phyloP scores from a whole-genome alignment of 2,888 invertebrate genomes.

The Ophioninae sp. region DNA sequence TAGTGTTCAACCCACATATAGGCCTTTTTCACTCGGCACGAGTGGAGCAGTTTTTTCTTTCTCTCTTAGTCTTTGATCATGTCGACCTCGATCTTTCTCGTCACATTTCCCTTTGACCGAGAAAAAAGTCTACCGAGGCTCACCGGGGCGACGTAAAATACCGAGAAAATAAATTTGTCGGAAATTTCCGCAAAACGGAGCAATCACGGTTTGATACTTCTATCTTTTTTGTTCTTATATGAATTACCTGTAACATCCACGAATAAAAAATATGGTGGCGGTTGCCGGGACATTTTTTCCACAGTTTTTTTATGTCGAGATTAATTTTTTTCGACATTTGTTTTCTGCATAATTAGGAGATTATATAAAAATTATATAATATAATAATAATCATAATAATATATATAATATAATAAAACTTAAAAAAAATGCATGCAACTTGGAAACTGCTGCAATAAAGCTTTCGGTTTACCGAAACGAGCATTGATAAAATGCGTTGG shows the following conservation, averaged over 20 bases:
- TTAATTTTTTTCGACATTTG: background rate
- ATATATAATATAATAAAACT: too few species aligned
- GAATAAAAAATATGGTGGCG: background rate
- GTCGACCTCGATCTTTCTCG: conserved; percentile 53
- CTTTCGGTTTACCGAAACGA: background rate
- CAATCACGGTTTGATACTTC: background rate
- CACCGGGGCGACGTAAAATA: background rate
- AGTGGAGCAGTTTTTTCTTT: conserved; percentile 41
- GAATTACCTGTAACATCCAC: background rate
- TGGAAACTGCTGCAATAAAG: background rate
- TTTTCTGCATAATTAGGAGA: too few species aligned
- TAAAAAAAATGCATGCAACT: too few species aligned
- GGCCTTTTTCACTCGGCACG: conserved; percentile 41
- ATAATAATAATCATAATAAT: too few species aligned
- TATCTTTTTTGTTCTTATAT: background rate
- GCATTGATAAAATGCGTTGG: background rate
- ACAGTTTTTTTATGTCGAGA: background rate
- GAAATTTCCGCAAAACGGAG: background rate
- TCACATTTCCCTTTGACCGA: conserved; percentile 16
- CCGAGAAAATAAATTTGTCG: background rate
- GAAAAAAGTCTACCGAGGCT: conserved; percentile 16
- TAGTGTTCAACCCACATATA: conserved; percentile 18
- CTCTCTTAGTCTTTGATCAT: conserved; percentile 51
- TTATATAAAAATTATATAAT: too few species aligned
- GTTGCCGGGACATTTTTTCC: background rate